Conservation (phyloP, 2,797 vertebrate genomes). For the Anomalospiza imberbis region DNA sequence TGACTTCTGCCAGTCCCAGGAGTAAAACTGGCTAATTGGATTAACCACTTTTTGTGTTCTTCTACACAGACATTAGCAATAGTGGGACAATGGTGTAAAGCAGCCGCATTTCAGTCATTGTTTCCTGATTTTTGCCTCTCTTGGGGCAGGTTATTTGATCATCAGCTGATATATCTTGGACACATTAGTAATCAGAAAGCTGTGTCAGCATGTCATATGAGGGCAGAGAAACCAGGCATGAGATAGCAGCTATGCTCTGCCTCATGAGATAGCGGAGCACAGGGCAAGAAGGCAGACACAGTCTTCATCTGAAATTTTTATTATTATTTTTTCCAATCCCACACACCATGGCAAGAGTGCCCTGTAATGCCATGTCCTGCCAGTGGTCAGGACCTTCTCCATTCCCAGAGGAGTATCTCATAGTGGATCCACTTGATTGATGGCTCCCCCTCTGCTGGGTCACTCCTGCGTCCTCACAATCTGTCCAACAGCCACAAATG, state of each 20-base stretch:
- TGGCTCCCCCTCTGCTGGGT: not conserved
- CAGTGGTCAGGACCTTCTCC: not conserved
- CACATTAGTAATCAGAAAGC: not conserved
- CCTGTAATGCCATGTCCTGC: not conserved
- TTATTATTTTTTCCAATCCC: not conserved
- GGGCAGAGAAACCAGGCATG: not conserved
- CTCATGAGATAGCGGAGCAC: not conserved
- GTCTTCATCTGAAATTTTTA: not conserved
- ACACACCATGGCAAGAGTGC: not conserved
- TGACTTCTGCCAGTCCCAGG: not conserved
- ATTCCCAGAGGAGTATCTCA: not conserved
- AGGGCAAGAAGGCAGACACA: not conserved
- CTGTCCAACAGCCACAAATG: not conserved
- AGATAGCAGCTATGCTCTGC: not conserved
- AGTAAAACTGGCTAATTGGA: conserved; percentile 24
- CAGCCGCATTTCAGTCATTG: not conserved
- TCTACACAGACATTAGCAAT: not conserved
- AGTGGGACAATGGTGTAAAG: not conserved
- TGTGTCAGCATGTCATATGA: accelerated
- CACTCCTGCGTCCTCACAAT: not conserved
- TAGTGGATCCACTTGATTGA: not conserved
- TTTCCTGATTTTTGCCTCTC: not conserved
- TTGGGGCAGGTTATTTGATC: not conserved
- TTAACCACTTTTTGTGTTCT: not conserved
- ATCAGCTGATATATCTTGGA: not conserved